phyloP scores from a whole-genome alignment of 2,797 vertebrate species.

The Enteromius paludinosus region DNA sequence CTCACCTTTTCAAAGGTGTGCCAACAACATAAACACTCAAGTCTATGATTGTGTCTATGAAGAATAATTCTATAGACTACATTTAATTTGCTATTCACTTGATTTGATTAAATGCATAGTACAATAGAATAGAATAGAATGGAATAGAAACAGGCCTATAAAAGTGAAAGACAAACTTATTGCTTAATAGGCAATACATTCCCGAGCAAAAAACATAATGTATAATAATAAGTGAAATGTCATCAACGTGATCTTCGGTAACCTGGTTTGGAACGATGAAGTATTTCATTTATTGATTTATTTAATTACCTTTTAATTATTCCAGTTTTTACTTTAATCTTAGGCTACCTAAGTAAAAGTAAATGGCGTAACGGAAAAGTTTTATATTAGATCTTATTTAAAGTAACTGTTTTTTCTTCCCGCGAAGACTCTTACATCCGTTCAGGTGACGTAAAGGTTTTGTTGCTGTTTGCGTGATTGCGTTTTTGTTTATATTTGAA shows the following conservation, averaged over 20 bases:
- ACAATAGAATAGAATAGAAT: background rate
- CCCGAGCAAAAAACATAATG: background rate
- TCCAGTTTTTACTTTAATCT: background rate
- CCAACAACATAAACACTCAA: background rate
- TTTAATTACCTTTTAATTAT: background rate
- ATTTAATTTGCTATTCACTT: background rate
- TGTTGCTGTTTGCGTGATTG: background rate
- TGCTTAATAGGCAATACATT: background rate
- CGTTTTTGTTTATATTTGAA: slow-evolving; percentile 43
- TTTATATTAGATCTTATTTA: background rate
- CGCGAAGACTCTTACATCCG: background rate
- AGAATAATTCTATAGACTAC: background rate
- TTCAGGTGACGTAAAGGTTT: background rate
- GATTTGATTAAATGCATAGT: background rate
- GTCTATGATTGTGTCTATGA: background rate
- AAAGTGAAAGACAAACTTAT: background rate
- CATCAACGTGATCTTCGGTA: background rate
- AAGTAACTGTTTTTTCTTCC: background rate
- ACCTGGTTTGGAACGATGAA: background rate
- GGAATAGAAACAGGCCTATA: background rate
- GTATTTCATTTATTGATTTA: background rate
- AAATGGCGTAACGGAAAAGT: background rate
- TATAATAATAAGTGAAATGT: background rate
- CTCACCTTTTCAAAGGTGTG: slow-evolving; percentile 6
- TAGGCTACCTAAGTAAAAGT: no score